phyloP scores from a whole-genome alignment of 2,888 invertebrate genomes.

The Cryptosula pallasiana region DNA sequence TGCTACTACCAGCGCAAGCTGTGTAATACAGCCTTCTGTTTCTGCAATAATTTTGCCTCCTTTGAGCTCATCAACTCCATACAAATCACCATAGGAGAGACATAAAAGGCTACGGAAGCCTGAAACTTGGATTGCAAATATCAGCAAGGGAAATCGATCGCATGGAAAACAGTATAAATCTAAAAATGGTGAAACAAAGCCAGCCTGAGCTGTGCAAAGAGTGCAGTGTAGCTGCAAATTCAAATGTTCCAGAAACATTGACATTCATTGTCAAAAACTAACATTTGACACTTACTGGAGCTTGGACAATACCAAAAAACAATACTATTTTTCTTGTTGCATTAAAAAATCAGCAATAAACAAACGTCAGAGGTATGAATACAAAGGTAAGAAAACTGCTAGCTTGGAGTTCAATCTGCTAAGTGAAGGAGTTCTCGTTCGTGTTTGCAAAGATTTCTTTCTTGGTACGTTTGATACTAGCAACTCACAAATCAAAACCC shows the following conservation, averaged over 20 bases:
- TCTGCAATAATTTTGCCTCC: background rate
- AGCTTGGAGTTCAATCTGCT: too few species aligned
- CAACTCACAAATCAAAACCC: background rate
- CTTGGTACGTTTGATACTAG: background rate
- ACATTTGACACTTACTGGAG: background rate
- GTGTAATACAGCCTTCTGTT: background rate
- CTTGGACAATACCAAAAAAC: background rate
- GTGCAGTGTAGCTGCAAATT: background rate
- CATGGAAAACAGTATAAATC: background rate
- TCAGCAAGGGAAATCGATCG: background rate
- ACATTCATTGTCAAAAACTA: background rate
- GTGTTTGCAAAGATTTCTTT: background rate
- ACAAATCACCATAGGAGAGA: background rate
- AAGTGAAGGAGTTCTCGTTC: background rate
- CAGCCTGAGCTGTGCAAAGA: background rate
- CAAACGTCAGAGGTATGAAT: background rate
- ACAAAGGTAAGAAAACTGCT: background rate
- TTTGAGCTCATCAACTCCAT: background rate
- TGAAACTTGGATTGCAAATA: background rate
- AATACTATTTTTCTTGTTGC: background rate
- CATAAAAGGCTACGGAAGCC: background rate
- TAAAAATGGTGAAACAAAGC: background rate
- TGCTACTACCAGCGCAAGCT: too few species aligned
- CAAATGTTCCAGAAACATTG: background rate
- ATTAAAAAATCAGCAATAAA: background rate